phyloP scores from a whole-genome alignment of 64 coral and sea anemone species.

The Porites australiensis region DNA sequence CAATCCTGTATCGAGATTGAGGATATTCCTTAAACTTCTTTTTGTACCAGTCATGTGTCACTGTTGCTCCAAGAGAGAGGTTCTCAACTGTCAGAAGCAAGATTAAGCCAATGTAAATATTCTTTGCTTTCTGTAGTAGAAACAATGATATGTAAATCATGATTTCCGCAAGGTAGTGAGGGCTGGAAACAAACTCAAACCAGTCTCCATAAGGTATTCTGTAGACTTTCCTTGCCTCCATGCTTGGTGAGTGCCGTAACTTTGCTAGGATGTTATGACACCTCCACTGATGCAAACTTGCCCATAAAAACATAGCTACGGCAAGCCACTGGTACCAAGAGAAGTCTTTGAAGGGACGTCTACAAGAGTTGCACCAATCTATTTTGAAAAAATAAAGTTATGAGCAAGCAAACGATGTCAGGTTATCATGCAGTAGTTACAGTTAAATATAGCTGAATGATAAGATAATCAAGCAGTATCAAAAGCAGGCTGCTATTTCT shows the following conservation, averaged over 20 bases:
- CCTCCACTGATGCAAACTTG: slow-evolving; percentile 85
- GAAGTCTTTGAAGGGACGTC: slow-evolving; percentile 24
- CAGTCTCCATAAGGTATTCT: slow-evolving; percentile 95
- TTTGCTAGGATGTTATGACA: slow-evolving; percentile 91
- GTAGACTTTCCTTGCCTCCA: slow-evolving; percentile 60
- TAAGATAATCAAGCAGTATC: too few relatives aligned
- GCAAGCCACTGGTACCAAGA: slow-evolving; percentile 69
- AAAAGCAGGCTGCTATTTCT: too few relatives aligned
- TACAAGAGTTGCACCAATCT: slow-evolving; percentile 83
- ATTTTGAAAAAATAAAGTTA: slow-evolving; percentile 9
- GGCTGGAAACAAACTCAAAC: slow-evolving; percentile 91
- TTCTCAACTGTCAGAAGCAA: slow-evolving; percentile 87
- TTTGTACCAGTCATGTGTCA: slow-evolving; percentile 90
- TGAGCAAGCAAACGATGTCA: neutral
- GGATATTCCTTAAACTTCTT: slow-evolving; percentile 95
- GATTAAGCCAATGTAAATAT: slow-evolving; percentile 76
- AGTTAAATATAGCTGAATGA: too few relatives aligned
- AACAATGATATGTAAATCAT: slow-evolving; percentile 94
- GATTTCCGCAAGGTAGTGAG: slow-evolving; percentile 99
- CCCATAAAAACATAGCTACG: slow-evolving; percentile 79
- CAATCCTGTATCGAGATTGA: slow-evolving; percentile 78
- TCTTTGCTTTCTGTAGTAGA: slow-evolving; percentile 73
- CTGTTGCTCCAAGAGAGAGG: slow-evolving; percentile 76
- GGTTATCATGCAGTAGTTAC: too few relatives aligned
- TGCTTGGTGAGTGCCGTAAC: slow-evolving; percentile 45